Evolutionary conservation across 2,888 invertebrate genomes (phyloP).

Genomic region (Tinea pellionella): DNA sequence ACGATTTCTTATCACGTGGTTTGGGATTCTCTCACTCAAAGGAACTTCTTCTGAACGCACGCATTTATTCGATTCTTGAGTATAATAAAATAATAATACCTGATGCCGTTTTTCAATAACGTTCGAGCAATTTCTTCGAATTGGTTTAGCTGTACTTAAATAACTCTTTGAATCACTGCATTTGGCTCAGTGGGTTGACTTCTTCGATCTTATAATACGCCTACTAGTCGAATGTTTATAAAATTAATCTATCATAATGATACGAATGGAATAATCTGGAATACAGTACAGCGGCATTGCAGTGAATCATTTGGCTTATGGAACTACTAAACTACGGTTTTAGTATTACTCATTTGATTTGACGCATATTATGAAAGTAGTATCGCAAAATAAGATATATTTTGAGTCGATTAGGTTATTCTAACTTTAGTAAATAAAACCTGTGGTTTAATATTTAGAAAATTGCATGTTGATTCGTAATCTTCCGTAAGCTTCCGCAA

Average conservation of each 20-base stretch:
- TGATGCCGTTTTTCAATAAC: background rate
- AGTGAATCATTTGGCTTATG: too few relatives aligned
- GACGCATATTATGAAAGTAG: background rate
- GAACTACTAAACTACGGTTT: background rate
- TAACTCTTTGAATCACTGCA: constrained; percentile 11
- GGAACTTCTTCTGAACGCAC: too few relatives aligned
- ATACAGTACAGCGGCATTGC: background rate
- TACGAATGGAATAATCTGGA: background rate
- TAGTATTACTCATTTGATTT: background rate
- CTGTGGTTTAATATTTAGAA: too few relatives aligned
- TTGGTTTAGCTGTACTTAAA: background rate
- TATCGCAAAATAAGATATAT: too few relatives aligned
- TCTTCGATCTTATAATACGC: background rate
- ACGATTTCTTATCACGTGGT: too few relatives aligned
- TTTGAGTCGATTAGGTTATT: too few relatives aligned
- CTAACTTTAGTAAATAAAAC: too few relatives aligned
- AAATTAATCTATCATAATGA: constrained; percentile 2
- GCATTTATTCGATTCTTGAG: too few relatives aligned
- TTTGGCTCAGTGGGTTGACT: background rate
- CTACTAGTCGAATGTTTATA: background rate
- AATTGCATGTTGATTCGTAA: too few relatives aligned
- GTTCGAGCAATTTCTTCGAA: constrained; percentile 10
- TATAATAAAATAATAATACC: background rate
- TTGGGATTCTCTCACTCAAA: too few relatives aligned
- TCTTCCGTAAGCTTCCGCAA: too few relatives aligned